phyloP scores from a whole-genome alignment of 2,113 vertebrate species.

The Labrus mixtus region DNA sequence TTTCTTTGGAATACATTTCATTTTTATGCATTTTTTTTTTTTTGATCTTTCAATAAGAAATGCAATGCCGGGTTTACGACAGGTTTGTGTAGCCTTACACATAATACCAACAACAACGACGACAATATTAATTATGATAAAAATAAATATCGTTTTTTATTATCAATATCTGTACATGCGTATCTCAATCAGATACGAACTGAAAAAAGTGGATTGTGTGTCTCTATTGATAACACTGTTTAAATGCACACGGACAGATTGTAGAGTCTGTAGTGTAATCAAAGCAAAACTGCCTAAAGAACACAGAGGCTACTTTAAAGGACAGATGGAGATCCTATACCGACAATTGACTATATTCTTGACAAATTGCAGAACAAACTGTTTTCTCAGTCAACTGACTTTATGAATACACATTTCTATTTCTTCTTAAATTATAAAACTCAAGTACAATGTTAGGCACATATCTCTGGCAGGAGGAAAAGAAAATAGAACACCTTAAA shows the following conservation, averaged over 20 bases:
- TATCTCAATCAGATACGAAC: too few species aligned
- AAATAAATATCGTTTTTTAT: too few species aligned
- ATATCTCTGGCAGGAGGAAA: not conserved
- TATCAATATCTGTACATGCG: too few species aligned
- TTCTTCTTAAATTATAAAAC: conserved; percentile 28
- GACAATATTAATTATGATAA: too few species aligned
- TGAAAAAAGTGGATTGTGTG: too few species aligned
- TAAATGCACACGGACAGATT: not conserved
- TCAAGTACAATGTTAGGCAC: conserved; percentile 13
- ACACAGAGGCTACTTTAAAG: not conserved
- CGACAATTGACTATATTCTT: conserved; percentile 12
- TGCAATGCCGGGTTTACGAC: too few species aligned
- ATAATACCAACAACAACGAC: too few species aligned
- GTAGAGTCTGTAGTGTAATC: not conserved
- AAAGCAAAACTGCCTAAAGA: not conserved
- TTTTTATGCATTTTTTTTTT: too few species aligned
- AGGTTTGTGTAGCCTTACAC: too few species aligned
- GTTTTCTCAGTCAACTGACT: conserved; percentile 13
- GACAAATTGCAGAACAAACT: conserved; percentile 3
- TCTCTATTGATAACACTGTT: not conserved
- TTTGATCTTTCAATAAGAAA: too few species aligned
- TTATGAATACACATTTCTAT: conserved; percentile 36
- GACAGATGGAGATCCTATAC: not conserved
- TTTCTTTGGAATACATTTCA: too few species aligned
- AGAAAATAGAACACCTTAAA: conserved; percentile 13